Evolutionary conservation across 2,888 invertebrate species (phyloP), one percentile per base, ranked within the genome.

Genomic region (Heliconius charithonia): DNA sequence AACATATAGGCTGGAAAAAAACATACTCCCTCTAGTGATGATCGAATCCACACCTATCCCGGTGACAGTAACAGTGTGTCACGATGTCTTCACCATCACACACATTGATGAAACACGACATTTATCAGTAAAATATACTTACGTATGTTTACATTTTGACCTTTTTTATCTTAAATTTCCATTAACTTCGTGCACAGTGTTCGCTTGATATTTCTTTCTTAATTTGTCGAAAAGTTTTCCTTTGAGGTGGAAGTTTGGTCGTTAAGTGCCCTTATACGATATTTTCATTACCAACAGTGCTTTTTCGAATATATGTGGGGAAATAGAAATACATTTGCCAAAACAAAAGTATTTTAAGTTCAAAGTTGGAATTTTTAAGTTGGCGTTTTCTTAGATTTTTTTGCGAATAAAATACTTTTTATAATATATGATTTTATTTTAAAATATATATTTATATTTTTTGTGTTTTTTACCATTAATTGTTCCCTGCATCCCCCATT

Each of bases 141-240:
- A 41, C 77, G 73, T 78, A 56, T 73, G 77, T 78, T 73, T 78
- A 59, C 73, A 72, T 16, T 29, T 62, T 27, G 72, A 75, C 71
- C 79, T 83, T 83, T 84, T 85, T 85, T 85, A 84, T 86, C 84
- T 83, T 81, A 81, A 82, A 82, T 85, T 83, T 83, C 84, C 82
- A 82, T 83, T 82, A 84, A 79, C 77, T 79, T 76, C 75, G 80
- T 79, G 82, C 82, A 84, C 81, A 82, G 79, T 74, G 77, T 76
- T 80, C 77, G 80, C 80, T 82, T 81, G 78, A 84, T 84, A 85
- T 85, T 86, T 87, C 86, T 86, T 87, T 88, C 89, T 89, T 90
- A 92, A 92, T 92, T 92, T 91, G 91, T 91, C 91, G 87, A 89
- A 87, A 89, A 88, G 85, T 88, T 89, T 87, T 85, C 81, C 82